These are phyloP conservation scores for Pristionchus entomophagus DNA, from an alignment of 2,888 invertebrate species.

Conservation along the genomic window DNA sequence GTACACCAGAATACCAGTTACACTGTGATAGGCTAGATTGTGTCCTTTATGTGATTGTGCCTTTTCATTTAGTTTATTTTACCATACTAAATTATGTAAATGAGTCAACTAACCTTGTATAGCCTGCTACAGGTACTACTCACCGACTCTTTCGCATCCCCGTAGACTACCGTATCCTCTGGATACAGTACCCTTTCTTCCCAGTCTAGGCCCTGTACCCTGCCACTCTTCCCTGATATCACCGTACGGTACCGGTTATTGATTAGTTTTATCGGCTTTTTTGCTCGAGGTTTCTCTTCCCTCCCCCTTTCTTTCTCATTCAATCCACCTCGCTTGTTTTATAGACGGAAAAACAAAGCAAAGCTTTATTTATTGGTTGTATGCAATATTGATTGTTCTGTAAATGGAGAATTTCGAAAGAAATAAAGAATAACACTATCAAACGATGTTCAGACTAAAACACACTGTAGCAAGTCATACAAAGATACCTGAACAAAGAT, in stretches of 20 bases:
- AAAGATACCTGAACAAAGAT: neutral
- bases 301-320: constrained; percentile 16
- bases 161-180: constrained; percentile 7
- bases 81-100: constrained; percentile 16
- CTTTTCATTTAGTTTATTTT: constrained; percentile 5
- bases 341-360: neutral
- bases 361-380: constrained; percentile 42
- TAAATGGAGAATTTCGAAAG: neutral
- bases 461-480: neutral
- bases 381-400: constrained; percentile 42
- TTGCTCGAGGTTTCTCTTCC: neutral
- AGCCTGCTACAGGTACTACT: constrained; percentile 30
- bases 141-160: neutral
- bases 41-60: constrained; percentile 1
- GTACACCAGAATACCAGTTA: neutral
- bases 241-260: constrained; percentile 37
- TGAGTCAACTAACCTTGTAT: constrained; percentile 23
- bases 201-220: constrained; percentile 31
- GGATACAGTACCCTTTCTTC: constrained; percentile 31
- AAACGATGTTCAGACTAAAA: neutral
- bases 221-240: constrained; percentile 40
- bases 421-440: neutral
- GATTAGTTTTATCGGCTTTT: constrained; percentile 38
- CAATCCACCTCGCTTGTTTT: constrained; percentile 9
- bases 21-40: constrained; percentile 12